Conservation (phyloP, 2,113 vertebrate genomes). For the Semicossyphus pulcher region DNA sequence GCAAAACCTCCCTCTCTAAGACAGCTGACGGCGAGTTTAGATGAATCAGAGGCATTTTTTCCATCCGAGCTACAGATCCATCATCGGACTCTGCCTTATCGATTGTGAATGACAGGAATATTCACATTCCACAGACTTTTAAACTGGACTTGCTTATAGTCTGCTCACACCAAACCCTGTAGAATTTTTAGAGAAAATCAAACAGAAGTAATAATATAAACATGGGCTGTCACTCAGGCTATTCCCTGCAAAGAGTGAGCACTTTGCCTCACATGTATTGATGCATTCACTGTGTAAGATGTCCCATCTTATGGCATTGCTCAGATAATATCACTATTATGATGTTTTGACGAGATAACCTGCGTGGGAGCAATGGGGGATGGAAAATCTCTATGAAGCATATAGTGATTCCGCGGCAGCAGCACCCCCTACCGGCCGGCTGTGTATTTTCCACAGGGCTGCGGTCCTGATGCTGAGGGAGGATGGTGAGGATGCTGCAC, state of each 20-base stretch:
- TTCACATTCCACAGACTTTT: background rate
- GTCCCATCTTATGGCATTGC: conserved; percentile 9
- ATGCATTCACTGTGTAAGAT: conserved; percentile 15
- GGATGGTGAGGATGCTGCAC: conserved; percentile 58
- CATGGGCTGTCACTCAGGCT: background rate
- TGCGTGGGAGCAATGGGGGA: conserved; percentile 21
- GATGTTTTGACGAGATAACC: conserved; percentile 46
- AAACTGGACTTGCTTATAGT: conserved; percentile 11
- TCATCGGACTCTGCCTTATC: background rate
- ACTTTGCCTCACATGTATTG: background rate
- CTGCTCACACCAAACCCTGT: background rate
- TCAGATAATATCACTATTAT: conserved; percentile 30
- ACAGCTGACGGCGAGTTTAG: background rate
- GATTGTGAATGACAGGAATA: conserved; percentile 17
- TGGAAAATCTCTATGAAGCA: conserved; percentile 34
- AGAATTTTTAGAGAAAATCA: conserved; percentile 4
- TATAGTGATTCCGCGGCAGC: conserved; percentile 18
- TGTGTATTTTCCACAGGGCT: background rate
- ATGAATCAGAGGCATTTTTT: conserved; percentile 30
- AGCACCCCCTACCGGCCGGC: conserved; percentile 74
- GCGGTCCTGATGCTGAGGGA: conserved; percentile 86
- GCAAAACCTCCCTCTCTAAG: background rate
- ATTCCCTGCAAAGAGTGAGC: conserved; percentile 10
- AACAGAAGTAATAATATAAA: conserved; percentile 18
- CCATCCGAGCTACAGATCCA: conserved; percentile 10